phyloP scores from a whole-genome alignment of 2,888 invertebrate species.

The Athalia circularis region DNA sequence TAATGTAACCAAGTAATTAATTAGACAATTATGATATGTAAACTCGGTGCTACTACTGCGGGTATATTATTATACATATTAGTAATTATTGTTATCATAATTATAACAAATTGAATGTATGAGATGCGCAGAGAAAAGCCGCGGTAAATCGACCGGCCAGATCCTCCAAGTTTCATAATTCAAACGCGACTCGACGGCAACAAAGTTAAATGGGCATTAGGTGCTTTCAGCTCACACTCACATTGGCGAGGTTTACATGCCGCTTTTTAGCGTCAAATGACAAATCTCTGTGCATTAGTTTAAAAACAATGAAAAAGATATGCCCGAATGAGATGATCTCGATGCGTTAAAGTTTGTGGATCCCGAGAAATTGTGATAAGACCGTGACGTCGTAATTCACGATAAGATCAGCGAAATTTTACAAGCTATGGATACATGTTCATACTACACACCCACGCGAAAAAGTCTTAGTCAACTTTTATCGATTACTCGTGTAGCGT shows the following conservation, averaged over 20 bases:
- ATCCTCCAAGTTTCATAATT: conserved; percentile 26
- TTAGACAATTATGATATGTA: conserved; percentile 28
- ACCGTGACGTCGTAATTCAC: too few relatives aligned
- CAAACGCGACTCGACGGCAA: conserved; percentile 38
- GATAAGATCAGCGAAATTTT: too few relatives aligned
- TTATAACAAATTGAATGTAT: not conserved
- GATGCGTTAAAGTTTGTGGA: too few relatives aligned
- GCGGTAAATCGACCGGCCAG: not conserved
- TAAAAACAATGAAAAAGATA: too few relatives aligned
- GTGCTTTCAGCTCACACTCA: too few relatives aligned
- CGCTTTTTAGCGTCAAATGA: too few relatives aligned
- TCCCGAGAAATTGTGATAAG: too few relatives aligned
- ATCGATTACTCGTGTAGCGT: conserved; percentile 25
- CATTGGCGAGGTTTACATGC: too few relatives aligned
- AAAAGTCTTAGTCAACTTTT: conserved; percentile 9
- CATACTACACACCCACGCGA: too few relatives aligned
- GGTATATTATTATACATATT: conserved; percentile 14
- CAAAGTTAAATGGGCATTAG: conserved; percentile 45
- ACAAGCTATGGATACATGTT: not conserved
- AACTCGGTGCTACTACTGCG: not conserved
- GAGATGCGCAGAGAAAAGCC: too few relatives aligned
- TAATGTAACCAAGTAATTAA: conserved; percentile 40
- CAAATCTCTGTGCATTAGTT: too few relatives aligned
- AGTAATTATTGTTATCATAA: not conserved
- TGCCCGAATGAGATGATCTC: too few relatives aligned